A percentile compares a stretch with the other conserved stretches of the same genome.
Conservation (phyloP, 2,888 invertebrate species). For the Melitaea athalia region DNA sequence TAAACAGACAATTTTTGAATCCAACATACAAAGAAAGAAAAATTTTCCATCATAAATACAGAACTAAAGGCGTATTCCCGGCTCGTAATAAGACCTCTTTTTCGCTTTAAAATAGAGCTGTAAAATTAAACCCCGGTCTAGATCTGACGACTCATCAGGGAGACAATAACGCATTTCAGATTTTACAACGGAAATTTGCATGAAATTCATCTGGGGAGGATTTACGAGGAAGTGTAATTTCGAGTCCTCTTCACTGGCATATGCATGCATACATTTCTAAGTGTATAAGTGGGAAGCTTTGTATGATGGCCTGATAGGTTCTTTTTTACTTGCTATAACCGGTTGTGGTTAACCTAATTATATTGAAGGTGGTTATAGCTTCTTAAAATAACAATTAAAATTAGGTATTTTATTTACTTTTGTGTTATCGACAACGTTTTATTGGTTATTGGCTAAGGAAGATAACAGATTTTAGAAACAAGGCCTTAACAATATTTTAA, state of each 20-base stretch:
- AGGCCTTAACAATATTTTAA: too few relatives aligned
- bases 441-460: too few relatives aligned
- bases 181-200: conserved; percentile 58
- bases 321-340: background rate
- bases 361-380: too few relatives aligned
- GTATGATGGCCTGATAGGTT: conserved; percentile 9
- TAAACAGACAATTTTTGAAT: background rate
- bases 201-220: conserved; percentile 56
- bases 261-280: conserved; percentile 38
- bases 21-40: background rate
- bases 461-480: too few relatives aligned
- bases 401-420: too few relatives aligned
- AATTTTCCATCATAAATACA: background rate
- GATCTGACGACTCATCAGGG: conserved; percentile 44
- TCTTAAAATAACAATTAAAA: too few relatives aligned
- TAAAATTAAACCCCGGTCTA: conserved; percentile 38
- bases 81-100: conserved; percentile 11
- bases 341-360: too few relatives aligned
- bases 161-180: conserved; percentile 46
- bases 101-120: conserved; percentile 27
- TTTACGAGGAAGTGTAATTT: conserved; percentile 57
- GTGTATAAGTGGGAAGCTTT: conserved; percentile 22
- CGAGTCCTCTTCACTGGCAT: conserved; percentile 49
- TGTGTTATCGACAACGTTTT: too few relatives aligned
- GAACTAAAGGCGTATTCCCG: conserved; percentile 1